Percentiles rank a stretch among this genome's conserved stretches.
Evolutionary conservation across 2,888 invertebrate genomes (phyloP).

Genomic region (Pterostichus madidus): DNA sequence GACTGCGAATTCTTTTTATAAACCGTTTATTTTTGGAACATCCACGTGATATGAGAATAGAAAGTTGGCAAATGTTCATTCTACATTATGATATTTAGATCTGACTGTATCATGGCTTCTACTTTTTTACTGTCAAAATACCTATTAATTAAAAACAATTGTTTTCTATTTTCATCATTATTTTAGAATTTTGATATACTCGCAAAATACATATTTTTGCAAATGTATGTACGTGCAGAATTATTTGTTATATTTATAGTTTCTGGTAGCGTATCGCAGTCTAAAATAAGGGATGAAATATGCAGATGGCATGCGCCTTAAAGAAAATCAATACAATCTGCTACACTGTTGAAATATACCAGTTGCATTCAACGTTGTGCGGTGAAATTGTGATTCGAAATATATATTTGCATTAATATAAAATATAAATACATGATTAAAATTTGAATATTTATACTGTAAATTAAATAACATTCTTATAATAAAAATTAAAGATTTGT

Average conservation of each 20-base stretch:
- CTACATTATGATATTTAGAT: background rate
- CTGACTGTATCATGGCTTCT: background rate
- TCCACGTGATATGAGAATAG: constrained; percentile 57
- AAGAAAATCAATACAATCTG: constrained; percentile 17
- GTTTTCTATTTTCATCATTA: background rate
- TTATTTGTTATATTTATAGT: too few species aligned
- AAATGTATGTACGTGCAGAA: too few species aligned
- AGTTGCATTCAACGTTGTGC: background rate
- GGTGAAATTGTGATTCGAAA: background rate
- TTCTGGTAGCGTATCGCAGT: too few species aligned
- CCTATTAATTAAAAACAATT: too few species aligned
- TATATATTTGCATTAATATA: background rate
- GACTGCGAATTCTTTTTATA: constrained; percentile 60
- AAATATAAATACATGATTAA: too few species aligned
- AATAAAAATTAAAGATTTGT: too few species aligned
- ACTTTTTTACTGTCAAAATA: background rate
- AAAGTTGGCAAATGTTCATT: constrained; percentile 49
- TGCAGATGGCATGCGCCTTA: background rate
- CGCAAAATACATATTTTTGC: background rate
- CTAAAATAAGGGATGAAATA: background rate
- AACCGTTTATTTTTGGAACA: constrained; percentile 40
- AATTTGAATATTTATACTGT: too few species aligned
- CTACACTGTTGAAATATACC: background rate
- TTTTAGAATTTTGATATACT: too few species aligned
- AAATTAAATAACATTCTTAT: too few species aligned